These are phyloP conservation scores for Mythimna loreyi DNA, from an alignment of 2,888 invertebrate species.

Conservation along the genomic window DNA sequence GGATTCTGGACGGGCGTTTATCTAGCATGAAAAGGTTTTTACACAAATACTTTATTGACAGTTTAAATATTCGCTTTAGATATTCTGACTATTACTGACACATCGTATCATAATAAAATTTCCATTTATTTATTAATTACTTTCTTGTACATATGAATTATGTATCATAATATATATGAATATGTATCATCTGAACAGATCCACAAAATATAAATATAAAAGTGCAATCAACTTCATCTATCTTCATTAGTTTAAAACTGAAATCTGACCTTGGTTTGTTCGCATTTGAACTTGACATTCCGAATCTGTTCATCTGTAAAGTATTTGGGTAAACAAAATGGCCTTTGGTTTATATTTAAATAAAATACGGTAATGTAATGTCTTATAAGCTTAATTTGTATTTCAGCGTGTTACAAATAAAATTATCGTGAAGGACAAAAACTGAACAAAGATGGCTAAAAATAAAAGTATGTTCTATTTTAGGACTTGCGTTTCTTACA, in stretches of 20 bases:
- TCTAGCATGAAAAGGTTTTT: background rate
- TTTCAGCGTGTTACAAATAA: background rate
- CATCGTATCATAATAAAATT: background rate
- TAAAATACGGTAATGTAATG: background rate
- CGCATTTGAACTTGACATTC: slow-evolving; percentile 11
- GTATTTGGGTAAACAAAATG: slow-evolving; percentile 9
- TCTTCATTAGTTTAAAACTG: background rate
- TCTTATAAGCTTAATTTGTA: background rate
- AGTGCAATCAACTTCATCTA: background rate
- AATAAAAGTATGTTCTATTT: background rate
- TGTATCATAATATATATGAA: no score
- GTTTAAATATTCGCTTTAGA: background rate
- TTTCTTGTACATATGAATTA: no score
- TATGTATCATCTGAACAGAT: background rate
- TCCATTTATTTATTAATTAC: no score
- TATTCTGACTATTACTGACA: background rate
- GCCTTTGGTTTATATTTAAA: background rate
- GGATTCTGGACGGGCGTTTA: background rate
- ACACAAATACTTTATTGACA: background rate
- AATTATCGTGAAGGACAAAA: background rate
- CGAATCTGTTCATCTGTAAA: slow-evolving; percentile 2
- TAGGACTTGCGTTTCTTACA: background rate
- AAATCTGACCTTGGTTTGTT: slow-evolving; percentile 1
- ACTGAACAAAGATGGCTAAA: background rate
- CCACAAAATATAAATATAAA: background rate